Evolutionary conservation across 2,113 vertebrate species (phyloP).

Genomic region (Dromas ardeola): DNA sequence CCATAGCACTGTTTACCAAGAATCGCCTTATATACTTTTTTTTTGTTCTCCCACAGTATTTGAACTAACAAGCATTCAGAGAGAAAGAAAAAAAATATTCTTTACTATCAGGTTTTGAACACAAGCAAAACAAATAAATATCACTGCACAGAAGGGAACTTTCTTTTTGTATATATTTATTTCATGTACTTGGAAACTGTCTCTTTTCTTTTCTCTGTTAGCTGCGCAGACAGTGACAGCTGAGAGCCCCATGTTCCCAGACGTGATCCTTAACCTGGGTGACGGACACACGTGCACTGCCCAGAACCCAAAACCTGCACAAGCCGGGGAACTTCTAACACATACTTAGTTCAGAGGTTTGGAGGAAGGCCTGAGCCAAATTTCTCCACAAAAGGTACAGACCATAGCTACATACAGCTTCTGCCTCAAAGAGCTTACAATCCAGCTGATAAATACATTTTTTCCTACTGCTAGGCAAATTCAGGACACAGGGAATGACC

Average conservation of each 20-base stretch:
- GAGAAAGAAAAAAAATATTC: not conserved
- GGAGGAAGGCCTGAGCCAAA: not conserved
- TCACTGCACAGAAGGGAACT: not conserved
- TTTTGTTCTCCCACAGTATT: not conserved
- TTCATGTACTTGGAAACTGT: rapidly evolving
- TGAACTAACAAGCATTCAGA: not conserved
- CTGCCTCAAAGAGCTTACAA: not conserved
- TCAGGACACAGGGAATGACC: not conserved
- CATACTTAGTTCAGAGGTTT: not conserved
- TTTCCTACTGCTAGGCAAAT: not conserved
- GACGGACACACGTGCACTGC: rapidly evolving
- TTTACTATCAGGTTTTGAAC: not conserved
- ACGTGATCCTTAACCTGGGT: rapidly evolving
- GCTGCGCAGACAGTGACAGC: not conserved
- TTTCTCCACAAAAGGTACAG: not conserved
- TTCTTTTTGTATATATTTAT: not conserved
- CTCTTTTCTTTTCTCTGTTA: not conserved
- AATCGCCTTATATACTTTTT: not conserved
- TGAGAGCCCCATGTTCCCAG: not conserved
- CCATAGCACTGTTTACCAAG: not conserved
- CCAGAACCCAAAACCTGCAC: not conserved
- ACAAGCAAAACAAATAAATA: not conserved
- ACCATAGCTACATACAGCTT: not conserved
- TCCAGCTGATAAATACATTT: not conserved
- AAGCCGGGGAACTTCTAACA: not conserved